Percentiles rank a stretch among this genome's conserved stretches.
Evolutionary conservation across 2,113 vertebrate species (phyloP).

Genomic region (Odocoileus hemionus): DNA sequence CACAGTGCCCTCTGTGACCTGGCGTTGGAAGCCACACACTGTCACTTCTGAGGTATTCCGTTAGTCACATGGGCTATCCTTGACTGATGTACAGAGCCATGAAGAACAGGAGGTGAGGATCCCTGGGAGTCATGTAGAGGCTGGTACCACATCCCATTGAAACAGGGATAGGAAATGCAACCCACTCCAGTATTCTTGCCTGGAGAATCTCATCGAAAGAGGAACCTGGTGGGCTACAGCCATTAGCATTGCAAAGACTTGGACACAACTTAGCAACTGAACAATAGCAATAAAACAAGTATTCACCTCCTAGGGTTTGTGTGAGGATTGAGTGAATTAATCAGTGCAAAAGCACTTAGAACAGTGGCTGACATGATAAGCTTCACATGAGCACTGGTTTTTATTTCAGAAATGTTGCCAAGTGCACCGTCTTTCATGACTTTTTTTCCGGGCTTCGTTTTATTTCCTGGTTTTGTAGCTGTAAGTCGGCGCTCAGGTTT

Average conservation of each 20-base stretch:
- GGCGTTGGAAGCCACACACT: neutral
- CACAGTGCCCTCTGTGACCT: neutral
- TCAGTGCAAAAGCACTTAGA: neutral
- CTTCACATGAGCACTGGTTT: neutral
- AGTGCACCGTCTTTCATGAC: neutral
- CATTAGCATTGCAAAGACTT: neutral
- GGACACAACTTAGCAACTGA: neutral
- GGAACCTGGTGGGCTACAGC: neutral
- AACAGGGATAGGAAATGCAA: neutral
- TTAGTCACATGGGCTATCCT: neutral
- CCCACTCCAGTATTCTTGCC: neutral
- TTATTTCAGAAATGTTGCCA: neutral
- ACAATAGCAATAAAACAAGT: neutral
- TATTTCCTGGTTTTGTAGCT: neutral
- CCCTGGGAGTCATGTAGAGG: accelerated
- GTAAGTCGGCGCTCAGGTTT: neutral
- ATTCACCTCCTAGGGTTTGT: neutral
- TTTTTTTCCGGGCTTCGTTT: neutral
- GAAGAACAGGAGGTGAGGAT: neutral
- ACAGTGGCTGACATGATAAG: accelerated
- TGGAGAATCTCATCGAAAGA: neutral
- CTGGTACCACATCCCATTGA: neutral
- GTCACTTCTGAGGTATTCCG: neutral
- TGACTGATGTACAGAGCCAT: neutral
- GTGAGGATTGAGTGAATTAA: neutral